A percentile compares a stretch with the other conserved stretches of the same genome.
Evolutionary conservation across 2,888 invertebrate species (phyloP).

Genomic region (Mechanitis mazaeus): DNA sequence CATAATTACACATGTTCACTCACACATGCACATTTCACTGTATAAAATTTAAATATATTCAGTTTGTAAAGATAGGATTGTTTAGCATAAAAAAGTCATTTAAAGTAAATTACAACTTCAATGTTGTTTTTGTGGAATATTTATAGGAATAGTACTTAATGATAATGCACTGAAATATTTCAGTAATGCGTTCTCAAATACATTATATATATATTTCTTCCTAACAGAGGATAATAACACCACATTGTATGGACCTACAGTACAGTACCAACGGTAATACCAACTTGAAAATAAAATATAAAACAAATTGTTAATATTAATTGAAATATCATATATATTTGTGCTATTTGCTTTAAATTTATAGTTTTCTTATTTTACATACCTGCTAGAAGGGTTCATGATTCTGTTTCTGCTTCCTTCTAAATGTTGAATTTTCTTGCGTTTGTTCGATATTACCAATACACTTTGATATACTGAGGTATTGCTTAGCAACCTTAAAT

Average conservation of each 20-base stretch:
- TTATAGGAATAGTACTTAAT: too few relatives aligned
- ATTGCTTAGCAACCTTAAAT: conserved; percentile 1
- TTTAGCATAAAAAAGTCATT: conserved; percentile 1
- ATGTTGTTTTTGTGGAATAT: too few relatives aligned
- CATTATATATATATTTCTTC: too few relatives aligned
- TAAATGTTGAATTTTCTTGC: neutral
- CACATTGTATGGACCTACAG: too few relatives aligned
- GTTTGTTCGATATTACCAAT: neutral
- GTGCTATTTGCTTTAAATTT: too few relatives aligned
- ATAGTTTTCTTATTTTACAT: neutral
- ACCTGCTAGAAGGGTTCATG: neutral
- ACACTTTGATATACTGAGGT: neutral
- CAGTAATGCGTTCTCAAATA: too few relatives aligned
- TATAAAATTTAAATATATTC: neutral
- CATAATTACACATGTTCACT: neutral
- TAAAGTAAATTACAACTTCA: neutral
- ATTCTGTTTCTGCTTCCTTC: neutral
- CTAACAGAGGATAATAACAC: too few relatives aligned
- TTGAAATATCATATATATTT: too few relatives aligned
- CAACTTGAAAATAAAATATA: too few relatives aligned
- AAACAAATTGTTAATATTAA: too few relatives aligned
- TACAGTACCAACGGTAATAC: too few relatives aligned
- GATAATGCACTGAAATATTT: too few relatives aligned
- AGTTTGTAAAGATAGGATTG: neutral
- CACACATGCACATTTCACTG: neutral